phyloP scores from a whole-genome alignment of 92 coral and sea anemone genomes.

The Epizoanthus rinbou region DNA sequence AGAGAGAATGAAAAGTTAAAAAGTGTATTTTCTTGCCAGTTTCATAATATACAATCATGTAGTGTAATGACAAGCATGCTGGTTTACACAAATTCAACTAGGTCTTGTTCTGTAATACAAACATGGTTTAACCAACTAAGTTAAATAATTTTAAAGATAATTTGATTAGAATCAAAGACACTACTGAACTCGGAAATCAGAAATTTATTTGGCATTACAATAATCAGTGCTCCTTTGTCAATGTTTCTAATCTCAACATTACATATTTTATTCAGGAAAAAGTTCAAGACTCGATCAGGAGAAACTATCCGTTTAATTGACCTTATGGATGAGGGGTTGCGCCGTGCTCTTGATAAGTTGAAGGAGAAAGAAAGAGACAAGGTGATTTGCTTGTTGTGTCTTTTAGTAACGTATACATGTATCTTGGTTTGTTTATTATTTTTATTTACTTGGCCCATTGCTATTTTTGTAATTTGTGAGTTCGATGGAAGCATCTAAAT shows the following conservation, averaged over 20 bases:
- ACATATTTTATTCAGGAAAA: slow-evolving; percentile 66
- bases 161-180: too few species aligned
- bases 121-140: too few species aligned
- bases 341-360: slow-evolving; percentile 88
- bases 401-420: neutral
- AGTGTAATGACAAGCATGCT: too few species aligned
- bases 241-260: neutral
- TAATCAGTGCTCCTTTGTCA: neutral
- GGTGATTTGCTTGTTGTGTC: slow-evolving; percentile 43
- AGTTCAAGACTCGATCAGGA: slow-evolving; percentile 97
- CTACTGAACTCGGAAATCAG: too few species aligned
- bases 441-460: neutral
- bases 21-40: too few species aligned
- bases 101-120: too few species aligned
- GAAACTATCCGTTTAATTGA: slow-evolving; percentile 94
- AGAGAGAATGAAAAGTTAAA: too few species aligned
- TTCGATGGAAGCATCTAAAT: too few species aligned
- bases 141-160: too few species aligned
- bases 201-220: neutral
- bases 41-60: too few species aligned
- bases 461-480: too few species aligned
- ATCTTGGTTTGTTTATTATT: neutral
- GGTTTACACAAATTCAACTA: too few species aligned
- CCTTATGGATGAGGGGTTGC: slow-evolving; percentile 91
- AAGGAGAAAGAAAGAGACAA: slow-evolving; percentile 95